Conservation (phyloP, 1,140 invertebrate species). For the Asbolus verrucosus region DNA sequence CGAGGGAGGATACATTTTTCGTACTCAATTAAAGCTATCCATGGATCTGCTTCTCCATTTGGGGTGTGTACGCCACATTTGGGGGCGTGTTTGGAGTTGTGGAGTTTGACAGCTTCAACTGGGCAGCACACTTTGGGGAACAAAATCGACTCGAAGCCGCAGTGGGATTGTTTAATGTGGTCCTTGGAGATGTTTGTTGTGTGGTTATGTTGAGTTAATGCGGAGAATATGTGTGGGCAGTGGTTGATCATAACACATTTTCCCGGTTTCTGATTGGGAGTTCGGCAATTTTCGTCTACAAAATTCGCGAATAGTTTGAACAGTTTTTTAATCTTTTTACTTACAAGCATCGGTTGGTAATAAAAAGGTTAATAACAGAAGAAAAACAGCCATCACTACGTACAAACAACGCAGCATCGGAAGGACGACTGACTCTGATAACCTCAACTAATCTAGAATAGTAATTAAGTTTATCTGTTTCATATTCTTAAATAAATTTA, state of each 20-base stretch:
- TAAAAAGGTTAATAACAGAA: not conserved
- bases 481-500: no score
- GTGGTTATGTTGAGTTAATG: no score
- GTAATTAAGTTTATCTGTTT: not conserved
- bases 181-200: not conserved
- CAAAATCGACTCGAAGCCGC: constrained; percentile 5
- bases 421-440: not conserved
- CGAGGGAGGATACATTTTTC: not conserved
- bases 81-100: not conserved
- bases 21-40: not conserved
- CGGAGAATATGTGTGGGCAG: constrained; percentile 55
- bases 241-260: constrained; percentile 60
- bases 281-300: constrained; percentile 56
- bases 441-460: not conserved
- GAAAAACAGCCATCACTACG: not conserved
- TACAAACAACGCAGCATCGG: not conserved
- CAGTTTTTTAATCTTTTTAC: not conserved
- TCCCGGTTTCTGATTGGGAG: constrained; percentile 55
- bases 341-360: not conserved
- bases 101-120: constrained; percentile 3
- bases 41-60: not conserved
- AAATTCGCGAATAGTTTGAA: not conserved
- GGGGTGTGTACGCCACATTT: constrained; percentile 10
- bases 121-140: constrained; percentile 24
- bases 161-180: not conserved